These are phyloP conservation scores for Trisateles emortualis DNA, from an alignment of 2,888 invertebrate species.

Conservation along the genomic window DNA sequence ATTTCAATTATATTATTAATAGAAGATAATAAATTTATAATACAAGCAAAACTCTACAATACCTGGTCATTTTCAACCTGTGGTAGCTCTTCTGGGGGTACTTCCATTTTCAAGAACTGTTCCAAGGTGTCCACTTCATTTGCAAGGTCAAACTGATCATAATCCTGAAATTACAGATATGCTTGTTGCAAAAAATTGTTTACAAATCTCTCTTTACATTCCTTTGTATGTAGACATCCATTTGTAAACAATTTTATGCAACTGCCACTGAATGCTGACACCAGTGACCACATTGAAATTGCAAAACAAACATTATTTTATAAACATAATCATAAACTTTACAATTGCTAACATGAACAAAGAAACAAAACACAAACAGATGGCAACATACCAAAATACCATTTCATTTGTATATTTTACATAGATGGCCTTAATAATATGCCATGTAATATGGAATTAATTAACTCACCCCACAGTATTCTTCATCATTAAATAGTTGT, in stretches of 20 bases:
- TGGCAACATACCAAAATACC: conserved; percentile 47
- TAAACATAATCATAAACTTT: conserved; percentile 21
- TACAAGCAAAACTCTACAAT: conserved; percentile 16
- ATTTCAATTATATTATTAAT: background rate
- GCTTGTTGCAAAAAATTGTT: conserved; percentile 17
- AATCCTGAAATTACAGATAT: conserved; percentile 89
- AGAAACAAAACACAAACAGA: conserved; percentile 41
- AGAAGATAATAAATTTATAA: background rate
- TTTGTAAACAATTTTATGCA: background rate
- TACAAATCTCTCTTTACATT: conserved; percentile 8
- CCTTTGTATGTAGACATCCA: background rate
- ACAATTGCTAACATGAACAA: conserved; percentile 24
- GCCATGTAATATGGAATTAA: conserved; percentile 8
- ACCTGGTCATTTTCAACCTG: conserved; percentile 64
- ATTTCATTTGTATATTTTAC: conserved; percentile 26
- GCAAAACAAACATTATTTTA: conserved; percentile 13
- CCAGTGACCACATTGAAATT: conserved; percentile 5
- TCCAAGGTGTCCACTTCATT: conserved; percentile 97
- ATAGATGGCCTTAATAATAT: background rate
- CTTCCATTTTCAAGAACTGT: conserved; percentile 93
- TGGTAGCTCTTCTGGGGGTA: conserved; percentile 78
- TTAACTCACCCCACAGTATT: conserved; percentile 95
- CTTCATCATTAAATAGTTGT: conserved; percentile 97
- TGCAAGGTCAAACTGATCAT: conserved; percentile 96
- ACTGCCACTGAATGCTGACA: conserved; percentile 1